A percentile compares a stretch with the other conserved stretches of the same genome.
Evolutionary conservation across 2,797 vertebrate species (phyloP).

Genomic region (Menidia menidia): DNA sequence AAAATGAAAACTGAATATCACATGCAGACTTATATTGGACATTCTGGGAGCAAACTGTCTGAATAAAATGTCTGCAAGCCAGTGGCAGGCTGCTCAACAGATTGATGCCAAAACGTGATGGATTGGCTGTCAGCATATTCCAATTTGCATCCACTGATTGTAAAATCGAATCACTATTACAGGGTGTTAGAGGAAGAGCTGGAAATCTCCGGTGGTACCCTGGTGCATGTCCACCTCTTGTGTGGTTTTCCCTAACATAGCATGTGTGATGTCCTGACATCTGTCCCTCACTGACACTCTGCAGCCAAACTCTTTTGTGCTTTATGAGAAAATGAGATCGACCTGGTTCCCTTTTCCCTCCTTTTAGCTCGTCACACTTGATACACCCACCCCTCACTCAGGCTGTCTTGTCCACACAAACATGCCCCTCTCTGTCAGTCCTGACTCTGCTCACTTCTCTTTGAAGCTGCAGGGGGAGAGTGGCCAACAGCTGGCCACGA

Average conservation of each 20-base stretch:
- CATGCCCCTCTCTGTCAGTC: neutral
- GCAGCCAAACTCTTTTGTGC: slow-evolving; percentile 22
- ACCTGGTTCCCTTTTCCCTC: slow-evolving; percentile 21
- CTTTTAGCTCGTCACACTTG: slow-evolving; percentile 27
- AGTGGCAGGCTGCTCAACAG: slow-evolving; percentile 45
- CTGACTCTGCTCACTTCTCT: slow-evolving; percentile 51
- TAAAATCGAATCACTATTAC: slow-evolving; percentile 66
- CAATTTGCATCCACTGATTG: slow-evolving; percentile 72
- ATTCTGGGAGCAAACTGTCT: slow-evolving; percentile 47
- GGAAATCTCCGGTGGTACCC: slow-evolving; percentile 39
- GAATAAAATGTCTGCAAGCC: slow-evolving; percentile 38
- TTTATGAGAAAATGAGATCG: slow-evolving; percentile 42
- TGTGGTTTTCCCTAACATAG: slow-evolving; percentile 13
- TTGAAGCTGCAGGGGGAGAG: slow-evolving; percentile 59
- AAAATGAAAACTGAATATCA: slow-evolving; percentile 41
- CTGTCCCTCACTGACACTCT: slow-evolving; percentile 29
- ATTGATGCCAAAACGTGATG: slow-evolving; percentile 60
- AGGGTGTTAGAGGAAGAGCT: slow-evolving; percentile 38
- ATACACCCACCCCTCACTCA: slow-evolving; percentile 39
- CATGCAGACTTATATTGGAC: slow-evolving; percentile 23
- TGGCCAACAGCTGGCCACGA: slow-evolving; percentile 48
- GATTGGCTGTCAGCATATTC: slow-evolving; percentile 70
- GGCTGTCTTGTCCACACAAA: neutral
- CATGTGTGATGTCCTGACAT: slow-evolving; percentile 30
- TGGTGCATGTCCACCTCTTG: slow-evolving; percentile 34